These are phyloP conservation scores for Pseudorectes ferrugineus DNA, from an alignment of 2,113 vertebrate genomes.

Conservation along the genomic window DNA sequence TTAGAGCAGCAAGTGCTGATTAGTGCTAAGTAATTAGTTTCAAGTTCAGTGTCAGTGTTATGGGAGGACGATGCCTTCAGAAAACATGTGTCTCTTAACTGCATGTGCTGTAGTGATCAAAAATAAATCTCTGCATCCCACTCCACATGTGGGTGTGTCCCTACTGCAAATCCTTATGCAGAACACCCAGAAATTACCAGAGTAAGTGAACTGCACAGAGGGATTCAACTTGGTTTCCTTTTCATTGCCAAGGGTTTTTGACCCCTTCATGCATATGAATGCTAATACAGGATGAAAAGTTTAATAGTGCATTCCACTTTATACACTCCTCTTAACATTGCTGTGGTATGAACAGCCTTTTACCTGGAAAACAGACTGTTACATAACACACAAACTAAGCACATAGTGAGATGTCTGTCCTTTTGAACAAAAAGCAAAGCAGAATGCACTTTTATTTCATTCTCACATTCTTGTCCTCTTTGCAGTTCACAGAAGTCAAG, in stretches of 20 bases:
- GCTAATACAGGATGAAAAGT: neutral
- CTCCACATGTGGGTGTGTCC: no score
- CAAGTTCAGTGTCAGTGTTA: neutral
- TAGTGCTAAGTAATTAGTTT: neutral
- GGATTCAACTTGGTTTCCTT: neutral
- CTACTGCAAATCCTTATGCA: neutral
- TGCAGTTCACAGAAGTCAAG: neutral
- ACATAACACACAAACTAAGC: neutral
- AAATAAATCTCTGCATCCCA: neutral
- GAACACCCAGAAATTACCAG: neutral
- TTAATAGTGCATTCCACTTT: neutral
- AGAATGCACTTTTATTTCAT: neutral
- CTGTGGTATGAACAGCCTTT: neutral
- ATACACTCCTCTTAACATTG: neutral
- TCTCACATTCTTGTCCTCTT: neutral
- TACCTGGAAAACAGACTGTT: neutral
- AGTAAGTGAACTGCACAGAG: neutral
- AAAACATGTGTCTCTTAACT: neutral
- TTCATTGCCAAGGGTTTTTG: neutral
- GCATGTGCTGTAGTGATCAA: neutral
- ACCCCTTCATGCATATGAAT: neutral
- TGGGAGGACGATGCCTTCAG: neutral
- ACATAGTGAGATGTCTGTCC: neutral
- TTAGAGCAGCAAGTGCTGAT: neutral
- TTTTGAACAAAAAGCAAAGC: neutral